These are phyloP conservation scores for Poecile atricapillus DNA, from an alignment of 2,113 vertebrate species.

Conservation along the genomic window DNA sequence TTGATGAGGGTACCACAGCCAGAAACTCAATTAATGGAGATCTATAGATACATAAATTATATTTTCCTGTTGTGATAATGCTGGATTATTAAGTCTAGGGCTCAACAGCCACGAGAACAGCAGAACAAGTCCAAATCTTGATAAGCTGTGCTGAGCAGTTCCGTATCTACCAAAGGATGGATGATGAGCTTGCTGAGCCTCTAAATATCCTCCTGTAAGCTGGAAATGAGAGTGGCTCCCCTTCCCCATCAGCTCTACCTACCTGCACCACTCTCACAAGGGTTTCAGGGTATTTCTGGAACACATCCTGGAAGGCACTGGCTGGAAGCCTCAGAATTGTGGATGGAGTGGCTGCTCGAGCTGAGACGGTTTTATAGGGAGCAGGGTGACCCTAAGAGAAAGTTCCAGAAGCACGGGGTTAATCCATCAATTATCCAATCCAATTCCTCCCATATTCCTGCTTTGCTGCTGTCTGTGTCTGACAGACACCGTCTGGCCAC, in stretches of 20 bases:
- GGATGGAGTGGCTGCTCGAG: slow-evolving; percentile 79
- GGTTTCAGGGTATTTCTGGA: slow-evolving; percentile 92
- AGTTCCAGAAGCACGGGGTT: background rate
- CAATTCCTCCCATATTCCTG: background rate
- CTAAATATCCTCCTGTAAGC: background rate
- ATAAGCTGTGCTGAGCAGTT: background rate
- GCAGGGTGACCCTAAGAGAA: slow-evolving; percentile 82
- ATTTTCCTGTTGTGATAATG: background rate
- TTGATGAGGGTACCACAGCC: accelerated
- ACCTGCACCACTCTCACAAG: slow-evolving; percentile 92
- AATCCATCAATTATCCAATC: background rate
- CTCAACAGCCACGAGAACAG: background rate
- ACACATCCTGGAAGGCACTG: slow-evolving; percentile 85
- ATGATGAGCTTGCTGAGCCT: background rate
- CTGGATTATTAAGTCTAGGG: background rate
- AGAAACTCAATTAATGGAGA: background rate
- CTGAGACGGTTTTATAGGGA: slow-evolving; percentile 90
- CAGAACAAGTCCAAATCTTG: background rate
- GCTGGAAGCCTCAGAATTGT: slow-evolving; percentile 87
- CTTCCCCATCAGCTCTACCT: no score
- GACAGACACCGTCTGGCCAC: background rate
- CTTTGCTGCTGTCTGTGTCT: accelerated
- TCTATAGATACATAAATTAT: accelerated
- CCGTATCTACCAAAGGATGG: accelerated
- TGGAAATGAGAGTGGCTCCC: background rate